Evolutionary conservation across 2,113 vertebrate genomes (phyloP).

Genomic region (Dasyprocta punctata): DNA sequence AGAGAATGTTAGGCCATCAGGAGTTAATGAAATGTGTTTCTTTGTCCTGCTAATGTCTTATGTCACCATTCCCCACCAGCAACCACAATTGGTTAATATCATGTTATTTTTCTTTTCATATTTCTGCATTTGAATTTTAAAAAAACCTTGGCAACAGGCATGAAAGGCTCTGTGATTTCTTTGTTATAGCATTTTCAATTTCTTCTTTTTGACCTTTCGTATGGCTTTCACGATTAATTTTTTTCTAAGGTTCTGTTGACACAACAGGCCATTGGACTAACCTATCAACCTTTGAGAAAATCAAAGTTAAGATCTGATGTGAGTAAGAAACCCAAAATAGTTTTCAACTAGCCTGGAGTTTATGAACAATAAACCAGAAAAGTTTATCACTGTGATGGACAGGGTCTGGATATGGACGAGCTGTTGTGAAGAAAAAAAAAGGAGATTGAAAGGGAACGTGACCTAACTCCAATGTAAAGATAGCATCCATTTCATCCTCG

Average conservation of each 20-base stretch:
- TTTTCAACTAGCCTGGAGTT: slow-evolving; percentile 48
- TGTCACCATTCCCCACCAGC: background rate
- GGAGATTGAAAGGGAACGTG: background rate
- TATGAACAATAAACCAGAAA: slow-evolving; percentile 37
- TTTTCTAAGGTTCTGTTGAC: slow-evolving; percentile 72
- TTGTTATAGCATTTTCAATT: slow-evolving; percentile 26
- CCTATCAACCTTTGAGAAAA: slow-evolving; percentile 74
- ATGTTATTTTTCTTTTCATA: background rate
- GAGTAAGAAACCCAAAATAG: slow-evolving; percentile 63
- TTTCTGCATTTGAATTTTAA: slow-evolving; percentile 49
- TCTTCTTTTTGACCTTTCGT: slow-evolving; percentile 75
- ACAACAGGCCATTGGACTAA: slow-evolving; percentile 71
- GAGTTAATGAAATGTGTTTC: background rate
- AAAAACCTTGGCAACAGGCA: slow-evolving; percentile 41
- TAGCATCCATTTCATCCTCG: background rate
- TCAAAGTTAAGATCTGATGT: slow-evolving; percentile 68
- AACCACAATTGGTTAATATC: too few species aligned
- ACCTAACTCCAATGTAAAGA: background rate
- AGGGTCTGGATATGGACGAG: background rate
- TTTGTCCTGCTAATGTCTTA: too few species aligned
- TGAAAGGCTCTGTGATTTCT: background rate
- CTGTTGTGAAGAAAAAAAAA: background rate
- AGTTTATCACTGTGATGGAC: background rate
- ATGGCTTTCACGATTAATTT: slow-evolving; percentile 72
- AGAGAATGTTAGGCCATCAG: background rate